Base-by-base conservation (phyloP, 2,888 invertebrate genomes). In the Atethmia centrago region DNA sequence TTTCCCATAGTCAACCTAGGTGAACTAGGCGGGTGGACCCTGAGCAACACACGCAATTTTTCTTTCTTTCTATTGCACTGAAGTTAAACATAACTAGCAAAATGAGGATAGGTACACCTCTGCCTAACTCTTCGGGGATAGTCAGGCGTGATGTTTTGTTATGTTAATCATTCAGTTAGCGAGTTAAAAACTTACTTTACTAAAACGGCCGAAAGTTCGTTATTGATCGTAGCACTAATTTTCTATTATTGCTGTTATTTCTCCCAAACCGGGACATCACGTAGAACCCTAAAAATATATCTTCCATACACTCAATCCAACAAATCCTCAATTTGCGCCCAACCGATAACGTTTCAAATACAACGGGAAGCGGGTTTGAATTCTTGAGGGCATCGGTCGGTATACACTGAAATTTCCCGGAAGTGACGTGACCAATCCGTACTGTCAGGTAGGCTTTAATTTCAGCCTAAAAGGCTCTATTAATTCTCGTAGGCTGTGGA, bases 341-440 rank as follows among this genome's bases (percentile, higher is more conserved):
- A 31, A 62, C 21, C 25, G 14, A 9, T 19, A 56, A 31, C 56
- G 1, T 53, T 74, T 58, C 56, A 31, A 31, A 31, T 31, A 31
- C 31, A 67, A 16, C 59, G 42, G 55, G 36, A 68, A 56, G 68
- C 40, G 55, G 31, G 9, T 69, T 42, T 45, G 31, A 68, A 76
- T 81, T 61, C 77, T 77, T 45, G 49, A 69, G 59, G 40, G 69
- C 45, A 56, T 64, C 45, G n/a, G 21, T 66, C 42, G 49, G 59
- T n/a, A 68, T 67, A 77, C 19, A 59, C 77, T 40, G 4, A 69
- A 77, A 61, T 55, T 65, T 61, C 7, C 61, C 63, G 62, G 47
- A 58, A 49, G 56, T 58, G 56, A 80, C 56, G 77, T 61, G 61
- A 68, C 68, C 77, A 76, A 76, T 61, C 53, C n/a, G 45, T 56